phyloP scores from a whole-genome alignment of 2,113 vertebrate species.

The Fukomys damarensis region DNA sequence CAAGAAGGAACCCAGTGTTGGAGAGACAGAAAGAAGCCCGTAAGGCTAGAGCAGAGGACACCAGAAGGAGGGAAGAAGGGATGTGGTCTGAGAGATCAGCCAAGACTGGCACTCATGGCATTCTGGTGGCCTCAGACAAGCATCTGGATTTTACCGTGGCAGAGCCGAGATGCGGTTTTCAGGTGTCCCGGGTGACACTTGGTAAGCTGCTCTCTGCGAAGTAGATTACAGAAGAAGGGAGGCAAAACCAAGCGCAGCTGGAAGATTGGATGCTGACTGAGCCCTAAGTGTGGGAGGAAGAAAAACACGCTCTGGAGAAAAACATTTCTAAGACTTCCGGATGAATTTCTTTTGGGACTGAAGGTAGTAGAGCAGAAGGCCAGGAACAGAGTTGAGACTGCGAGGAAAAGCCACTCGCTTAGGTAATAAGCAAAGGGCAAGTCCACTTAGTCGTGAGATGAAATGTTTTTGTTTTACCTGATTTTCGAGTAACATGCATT shows the following conservation, averaged over 20 bases:
- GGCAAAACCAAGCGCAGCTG: no score
- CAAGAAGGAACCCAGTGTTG: neutral
- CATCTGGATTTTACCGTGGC: neutral
- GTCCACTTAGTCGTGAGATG: neutral
- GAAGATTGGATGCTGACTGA: rapidly evolving
- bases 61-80: rapidly evolving
- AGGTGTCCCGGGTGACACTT: neutral
- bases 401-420: neutral
- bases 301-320: neutral
- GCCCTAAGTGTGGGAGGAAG: rapidly evolving
- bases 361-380: neutral
- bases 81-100: neutral
- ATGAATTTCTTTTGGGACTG: neutral
- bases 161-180: neutral
- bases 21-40: neutral
- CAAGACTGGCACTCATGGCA: neutral
- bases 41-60: neutral
- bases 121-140: neutral
- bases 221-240: no score
- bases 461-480: neutral
- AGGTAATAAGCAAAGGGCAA: neutral
- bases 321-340: neutral
- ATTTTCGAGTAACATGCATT: neutral
- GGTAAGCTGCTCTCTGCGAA: rapidly evolving
- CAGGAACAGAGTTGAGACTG: neutral